These are phyloP conservation scores for Lepus americanus DNA, from an alignment of 2,113 vertebrate species.

Conservation along the genomic window DNA sequence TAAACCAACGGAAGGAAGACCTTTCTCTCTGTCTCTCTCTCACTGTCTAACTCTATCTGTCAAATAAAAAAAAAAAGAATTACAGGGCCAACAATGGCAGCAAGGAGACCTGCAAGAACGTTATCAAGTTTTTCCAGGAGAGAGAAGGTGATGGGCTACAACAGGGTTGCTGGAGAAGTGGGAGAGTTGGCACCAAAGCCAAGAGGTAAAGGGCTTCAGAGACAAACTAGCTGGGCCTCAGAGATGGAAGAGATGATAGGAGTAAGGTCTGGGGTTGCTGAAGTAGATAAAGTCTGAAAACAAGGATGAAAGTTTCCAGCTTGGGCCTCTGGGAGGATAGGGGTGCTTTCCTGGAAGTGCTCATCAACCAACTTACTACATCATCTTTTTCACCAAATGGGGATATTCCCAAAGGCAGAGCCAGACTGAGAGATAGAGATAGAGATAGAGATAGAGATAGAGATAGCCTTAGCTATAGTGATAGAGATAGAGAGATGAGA, in stretches of 20 bases:
- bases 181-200: accelerated
- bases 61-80: background rate
- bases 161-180: background rate
- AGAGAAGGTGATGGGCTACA: background rate
- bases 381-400: background rate
- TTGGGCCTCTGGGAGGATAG: background rate
- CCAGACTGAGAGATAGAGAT: background rate
- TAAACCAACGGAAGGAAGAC: too few relatives aligned
- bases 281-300: background rate
- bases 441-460: too few relatives aligned
- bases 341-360: background rate
- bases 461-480: too few relatives aligned
- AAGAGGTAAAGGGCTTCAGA: background rate
- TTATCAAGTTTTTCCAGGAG: background rate
- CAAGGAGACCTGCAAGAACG: background rate
- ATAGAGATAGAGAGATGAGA: background rate
- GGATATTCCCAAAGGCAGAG: background rate
- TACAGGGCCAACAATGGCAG: background rate
- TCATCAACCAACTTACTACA: background rate
- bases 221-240: background rate
- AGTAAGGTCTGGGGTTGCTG: too few relatives aligned
- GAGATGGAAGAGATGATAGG: background rate
- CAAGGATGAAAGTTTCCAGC: background rate
- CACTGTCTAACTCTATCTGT: too few relatives aligned
- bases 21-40: too few relatives aligned